Conservation (phyloP, 2,113 vertebrate genomes). For the Semnornis frantzii region DNA sequence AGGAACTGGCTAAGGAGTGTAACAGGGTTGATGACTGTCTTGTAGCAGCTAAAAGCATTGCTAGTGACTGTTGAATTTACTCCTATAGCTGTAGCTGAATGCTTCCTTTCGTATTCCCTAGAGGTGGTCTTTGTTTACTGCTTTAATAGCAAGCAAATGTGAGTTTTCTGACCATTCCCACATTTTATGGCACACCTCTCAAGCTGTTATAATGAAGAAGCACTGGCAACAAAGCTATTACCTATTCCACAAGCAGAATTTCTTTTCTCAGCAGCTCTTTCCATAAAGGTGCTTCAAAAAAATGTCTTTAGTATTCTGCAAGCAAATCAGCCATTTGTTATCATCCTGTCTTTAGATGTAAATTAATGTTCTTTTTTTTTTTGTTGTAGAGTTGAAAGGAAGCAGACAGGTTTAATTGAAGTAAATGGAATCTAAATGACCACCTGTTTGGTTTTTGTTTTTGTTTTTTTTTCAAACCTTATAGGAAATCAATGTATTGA, state of each 20-base stretch:
- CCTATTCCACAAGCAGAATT: not conserved
- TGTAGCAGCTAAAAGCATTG: not conserved
- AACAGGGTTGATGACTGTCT: not conserved
- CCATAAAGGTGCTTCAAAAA: not conserved
- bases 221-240: slow-evolving; percentile 6
- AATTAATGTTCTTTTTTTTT: slow-evolving; percentile 54
- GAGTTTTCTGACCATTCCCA: slow-evolving; percentile 18
- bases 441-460: slow-evolving; percentile 39
- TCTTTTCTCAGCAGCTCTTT: not conserved
- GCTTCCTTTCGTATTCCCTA: slow-evolving; percentile 16
- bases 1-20: not conserved
- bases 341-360: slow-evolving; percentile 41
- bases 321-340: too few species aligned
- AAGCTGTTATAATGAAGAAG: slow-evolving; percentile 27
- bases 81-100: not conserved
- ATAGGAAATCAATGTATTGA: slow-evolving; percentile 86
- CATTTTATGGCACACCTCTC: not conserved
- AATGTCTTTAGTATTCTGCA: not conserved
- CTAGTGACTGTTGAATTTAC: not conserved
- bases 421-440: slow-evolving; percentile 45
- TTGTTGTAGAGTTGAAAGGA: slow-evolving; percentile 30
- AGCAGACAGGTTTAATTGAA: slow-evolving; percentile 5
- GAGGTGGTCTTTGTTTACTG: not conserved
- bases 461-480: slow-evolving; percentile 55
- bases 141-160: slow-evolving; percentile 20